Evolutionary conservation across 2,113 vertebrate genomes (phyloP).

Genomic region (Miniopterus natalensis): DNA sequence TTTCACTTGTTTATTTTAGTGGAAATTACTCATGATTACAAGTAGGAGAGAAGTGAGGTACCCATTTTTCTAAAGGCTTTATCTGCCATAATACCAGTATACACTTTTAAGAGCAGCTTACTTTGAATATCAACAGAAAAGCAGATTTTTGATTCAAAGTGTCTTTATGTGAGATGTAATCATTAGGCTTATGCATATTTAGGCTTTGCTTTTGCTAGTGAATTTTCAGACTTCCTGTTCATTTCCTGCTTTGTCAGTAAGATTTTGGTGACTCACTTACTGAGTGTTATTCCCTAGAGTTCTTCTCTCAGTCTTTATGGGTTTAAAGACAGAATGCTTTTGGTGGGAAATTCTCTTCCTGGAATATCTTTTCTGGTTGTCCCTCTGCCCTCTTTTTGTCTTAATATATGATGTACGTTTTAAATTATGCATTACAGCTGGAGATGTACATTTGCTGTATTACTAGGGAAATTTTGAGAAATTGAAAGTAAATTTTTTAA

Average conservation of each 20-base stretch:
- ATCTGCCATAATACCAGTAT: background rate
- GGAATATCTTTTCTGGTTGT: background rate
- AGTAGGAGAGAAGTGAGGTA: background rate
- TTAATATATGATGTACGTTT: background rate
- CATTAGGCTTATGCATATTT: background rate
- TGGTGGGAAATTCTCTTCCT: background rate
- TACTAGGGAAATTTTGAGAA: background rate
- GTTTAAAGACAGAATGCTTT: background rate
- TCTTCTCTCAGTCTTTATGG: background rate
- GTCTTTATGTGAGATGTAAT: background rate
- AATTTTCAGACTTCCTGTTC: background rate
- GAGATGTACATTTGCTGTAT: background rate
- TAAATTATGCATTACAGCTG: background rate
- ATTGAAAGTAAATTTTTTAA: slow-evolving; percentile 44
- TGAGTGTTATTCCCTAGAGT: background rate
- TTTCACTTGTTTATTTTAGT: background rate
- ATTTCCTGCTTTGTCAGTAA: background rate
- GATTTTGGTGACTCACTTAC: background rate
- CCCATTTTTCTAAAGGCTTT: background rate
- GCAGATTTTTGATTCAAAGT: background rate
- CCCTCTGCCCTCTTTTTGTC: background rate
- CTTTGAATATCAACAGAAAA: slow-evolving; percentile 7
- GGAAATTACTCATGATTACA: background rate
- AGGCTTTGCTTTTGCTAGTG: background rate
- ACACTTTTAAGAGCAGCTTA: background rate